These are phyloP conservation scores for Xenopus laevis DNA, from an alignment of 2,113 vertebrate genomes.

Conservation along the genomic window DNA sequence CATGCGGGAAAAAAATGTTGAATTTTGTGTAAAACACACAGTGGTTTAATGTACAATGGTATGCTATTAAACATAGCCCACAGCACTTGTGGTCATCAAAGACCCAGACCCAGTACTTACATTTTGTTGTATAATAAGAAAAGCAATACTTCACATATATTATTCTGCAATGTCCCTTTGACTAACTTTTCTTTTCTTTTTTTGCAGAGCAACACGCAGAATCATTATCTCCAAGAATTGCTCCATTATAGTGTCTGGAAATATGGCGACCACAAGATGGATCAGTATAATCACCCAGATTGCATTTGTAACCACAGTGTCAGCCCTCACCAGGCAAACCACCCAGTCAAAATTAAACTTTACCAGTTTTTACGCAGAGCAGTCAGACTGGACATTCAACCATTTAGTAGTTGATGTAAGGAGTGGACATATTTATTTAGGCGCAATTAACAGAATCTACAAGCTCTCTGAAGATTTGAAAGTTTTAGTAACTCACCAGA, in stretches of 20 bases:
- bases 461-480: conserved; percentile 87
- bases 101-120: no score
- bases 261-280: conserved; percentile 74
- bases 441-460: conserved; percentile 94
- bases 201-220: conserved; percentile 50
- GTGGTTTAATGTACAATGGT: no score
- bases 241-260: conserved; percentile 52
- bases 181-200: conserved; percentile 5
- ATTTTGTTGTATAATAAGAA: neutral
- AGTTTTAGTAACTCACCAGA: conserved; percentile 86
- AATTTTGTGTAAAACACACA: no score
- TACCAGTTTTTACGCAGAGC: conserved; percentile 77
- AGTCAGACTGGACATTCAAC: conserved; percentile 85
- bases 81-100: no score
- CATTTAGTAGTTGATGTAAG: conserved; percentile 90
- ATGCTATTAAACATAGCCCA: no score
- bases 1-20: no score
- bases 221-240: conserved; percentile 53
- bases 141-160: neutral
- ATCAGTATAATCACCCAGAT: conserved; percentile 80
- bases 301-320: conserved; percentile 70
- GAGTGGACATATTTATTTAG: conserved; percentile 92
- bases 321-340: conserved; percentile 64
- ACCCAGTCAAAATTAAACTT: conserved; percentile 73
- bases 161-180: neutral